Conservation (phyloP, 2,888 invertebrate species). For the Linhomoeus sp. region DNA sequence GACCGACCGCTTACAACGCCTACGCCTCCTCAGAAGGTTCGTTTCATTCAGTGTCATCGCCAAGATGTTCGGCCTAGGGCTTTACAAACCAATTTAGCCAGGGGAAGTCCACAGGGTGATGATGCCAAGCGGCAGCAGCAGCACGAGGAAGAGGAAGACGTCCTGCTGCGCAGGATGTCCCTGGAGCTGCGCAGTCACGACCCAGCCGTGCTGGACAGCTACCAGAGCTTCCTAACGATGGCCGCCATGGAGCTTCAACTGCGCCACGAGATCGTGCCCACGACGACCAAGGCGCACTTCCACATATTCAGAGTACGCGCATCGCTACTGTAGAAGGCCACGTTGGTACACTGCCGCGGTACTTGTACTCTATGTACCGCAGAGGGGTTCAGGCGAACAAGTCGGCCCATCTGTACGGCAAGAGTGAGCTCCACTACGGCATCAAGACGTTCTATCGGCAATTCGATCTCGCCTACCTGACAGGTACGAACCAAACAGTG, state of each 20-base stretch:
- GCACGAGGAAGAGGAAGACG: conserved; percentile 20
- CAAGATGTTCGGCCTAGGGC: too few species aligned
- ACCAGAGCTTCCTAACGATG: conserved; percentile 56
- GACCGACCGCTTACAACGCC: too few species aligned
- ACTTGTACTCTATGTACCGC: conserved; percentile 28
- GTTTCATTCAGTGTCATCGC: too few species aligned
- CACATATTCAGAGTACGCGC: neutral
- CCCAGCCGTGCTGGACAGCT: conserved; percentile 65
- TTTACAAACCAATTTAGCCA: too few species aligned
- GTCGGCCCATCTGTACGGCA: conserved; percentile 71
- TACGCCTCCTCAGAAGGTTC: too few species aligned
- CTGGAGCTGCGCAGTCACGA: conserved; percentile 72
- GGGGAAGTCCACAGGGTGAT: too few species aligned
- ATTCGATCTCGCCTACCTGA: conserved; percentile 36
- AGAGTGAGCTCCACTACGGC: conserved; percentile 87
- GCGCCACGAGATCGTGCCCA: neutral
- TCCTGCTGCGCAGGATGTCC: conserved; percentile 55
- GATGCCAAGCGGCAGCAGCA: too few species aligned
- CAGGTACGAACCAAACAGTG: neutral
- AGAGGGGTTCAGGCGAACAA: conserved; percentile 30
- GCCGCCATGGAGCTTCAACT: conserved; percentile 56
- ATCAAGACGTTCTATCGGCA: conserved; percentile 70
- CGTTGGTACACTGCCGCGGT: conserved; percentile 61
- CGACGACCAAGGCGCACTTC: neutral
- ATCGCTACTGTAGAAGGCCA: too few species aligned